phyloP scores from a whole-genome alignment of 2,888 invertebrate genomes.

The Pardosa pseudoannulata region DNA sequence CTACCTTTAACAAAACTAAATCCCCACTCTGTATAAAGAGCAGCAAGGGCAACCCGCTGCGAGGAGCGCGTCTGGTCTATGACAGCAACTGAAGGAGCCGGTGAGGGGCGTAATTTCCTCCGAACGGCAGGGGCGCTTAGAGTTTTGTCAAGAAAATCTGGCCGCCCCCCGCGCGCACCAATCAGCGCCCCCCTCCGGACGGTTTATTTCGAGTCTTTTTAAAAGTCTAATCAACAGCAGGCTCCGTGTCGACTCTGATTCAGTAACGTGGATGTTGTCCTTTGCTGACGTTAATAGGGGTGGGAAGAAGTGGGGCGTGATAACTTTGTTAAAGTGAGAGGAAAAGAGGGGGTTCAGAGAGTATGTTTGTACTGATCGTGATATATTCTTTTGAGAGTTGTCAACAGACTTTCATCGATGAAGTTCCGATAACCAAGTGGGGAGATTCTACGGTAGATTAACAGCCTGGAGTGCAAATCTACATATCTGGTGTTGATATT shows the following conservation, averaged over 20 bases:
- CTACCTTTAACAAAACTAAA: not conserved
- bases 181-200: slow-evolving; percentile 60
- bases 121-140: slow-evolving; percentile 39
- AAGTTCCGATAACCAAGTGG: not conserved
- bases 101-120: slow-evolving; percentile 59
- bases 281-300: slow-evolving; percentile 12
- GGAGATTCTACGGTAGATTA: too few species aligned
- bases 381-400: not conserved
- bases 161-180: slow-evolving; percentile 49
- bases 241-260: slow-evolving; percentile 26
- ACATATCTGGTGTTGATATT: too few species aligned
- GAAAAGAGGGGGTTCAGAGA: not conserved
- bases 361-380: not conserved
- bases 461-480: too few species aligned
- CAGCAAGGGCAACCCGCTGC: slow-evolving; percentile 40
- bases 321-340: not conserved
- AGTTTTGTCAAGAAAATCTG: slow-evolving; percentile 69
- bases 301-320: not conserved
- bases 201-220: slow-evolving; percentile 57
- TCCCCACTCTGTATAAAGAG: slow-evolving; percentile 23
- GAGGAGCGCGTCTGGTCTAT: slow-evolving; percentile 44
- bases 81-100: slow-evolving; percentile 53
- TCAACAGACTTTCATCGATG: not conserved
- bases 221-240: slow-evolving; percentile 61
- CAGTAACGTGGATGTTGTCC: slow-evolving; percentile 9